Conservation (phyloP, 2,113 vertebrate species). For the Elephantulus edwardii region DNA sequence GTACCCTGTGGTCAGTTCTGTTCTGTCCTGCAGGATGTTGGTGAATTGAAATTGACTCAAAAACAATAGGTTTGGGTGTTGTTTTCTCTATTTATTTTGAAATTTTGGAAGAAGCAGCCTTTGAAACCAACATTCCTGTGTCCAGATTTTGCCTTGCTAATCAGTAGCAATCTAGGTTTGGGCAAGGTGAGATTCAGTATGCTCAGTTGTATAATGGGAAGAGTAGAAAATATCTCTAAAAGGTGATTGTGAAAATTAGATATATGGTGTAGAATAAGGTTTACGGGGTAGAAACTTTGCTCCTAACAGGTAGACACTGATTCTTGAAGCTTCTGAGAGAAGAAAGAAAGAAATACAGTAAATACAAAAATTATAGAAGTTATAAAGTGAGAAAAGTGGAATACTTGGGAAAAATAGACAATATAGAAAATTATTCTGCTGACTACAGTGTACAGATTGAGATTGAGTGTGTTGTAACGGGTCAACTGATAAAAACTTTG, state of each 20-base stretch:
- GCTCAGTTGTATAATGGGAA: not conserved
- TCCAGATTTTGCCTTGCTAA: constrained; percentile 1
- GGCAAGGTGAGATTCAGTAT: not conserved
- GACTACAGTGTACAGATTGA: not conserved
- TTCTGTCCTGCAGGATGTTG: not conserved
- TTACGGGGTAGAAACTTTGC: not conserved
- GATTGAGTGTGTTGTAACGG: not conserved
- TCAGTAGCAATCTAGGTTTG: not conserved
- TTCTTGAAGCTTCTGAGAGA: not conserved
- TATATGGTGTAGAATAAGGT: not conserved
- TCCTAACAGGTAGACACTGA: not conserved
- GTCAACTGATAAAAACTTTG: not conserved
- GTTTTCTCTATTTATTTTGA: not conserved
- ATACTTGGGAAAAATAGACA: constrained; percentile 61
- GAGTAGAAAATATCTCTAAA: not conserved
- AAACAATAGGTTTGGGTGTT: not conserved
- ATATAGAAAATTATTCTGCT: constrained; percentile 54
- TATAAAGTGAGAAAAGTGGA: constrained; percentile 68
- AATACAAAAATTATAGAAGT: constrained; percentile 73
- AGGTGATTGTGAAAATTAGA: not conserved
- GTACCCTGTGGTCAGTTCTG: not conserved
- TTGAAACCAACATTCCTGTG: not conserved
- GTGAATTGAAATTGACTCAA: not conserved
- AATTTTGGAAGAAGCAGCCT: constrained; percentile 17
- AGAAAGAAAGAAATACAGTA: constrained; percentile 68